A percentile compares a stretch with the other conserved stretches of the same genome.
Conservation (phyloP, 2,888 invertebrate genomes). For the Drosophila meridionalis region DNA sequence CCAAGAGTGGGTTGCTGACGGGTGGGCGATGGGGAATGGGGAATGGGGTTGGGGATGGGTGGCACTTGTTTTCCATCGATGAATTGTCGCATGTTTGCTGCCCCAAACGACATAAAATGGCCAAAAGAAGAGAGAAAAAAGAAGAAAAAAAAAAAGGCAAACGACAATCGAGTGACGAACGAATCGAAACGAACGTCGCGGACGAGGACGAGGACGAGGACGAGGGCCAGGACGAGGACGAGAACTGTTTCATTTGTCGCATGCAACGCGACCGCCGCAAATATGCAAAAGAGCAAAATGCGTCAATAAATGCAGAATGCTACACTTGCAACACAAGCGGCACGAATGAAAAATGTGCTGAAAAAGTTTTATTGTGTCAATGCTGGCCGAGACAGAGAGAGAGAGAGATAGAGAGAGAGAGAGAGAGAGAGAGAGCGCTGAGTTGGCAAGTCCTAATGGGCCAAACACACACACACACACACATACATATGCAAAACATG, state of each 20-base stretch:
- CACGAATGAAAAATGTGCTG: constrained; percentile 58
- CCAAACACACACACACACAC: constrained; percentile 22
- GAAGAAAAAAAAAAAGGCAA: constrained; percentile 23
- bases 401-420: neutral
- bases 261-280: constrained; percentile 58
- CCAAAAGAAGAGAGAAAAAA: constrained; percentile 12
- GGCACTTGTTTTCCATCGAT: constrained; percentile 58
- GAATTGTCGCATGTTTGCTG: constrained; percentile 68
- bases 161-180: constrained; percentile 40
- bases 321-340: constrained; percentile 50
- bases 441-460: constrained; percentile 53
- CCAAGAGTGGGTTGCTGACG: neutral
- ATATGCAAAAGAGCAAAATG: constrained; percentile 76
- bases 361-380: constrained; percentile 78
- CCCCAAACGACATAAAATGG: constrained; percentile 39
- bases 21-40: neutral
- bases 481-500: constrained; percentile 53
- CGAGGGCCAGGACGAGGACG: constrained; percentile 8
- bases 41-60: neutral
- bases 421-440: constrained; percentile 1
- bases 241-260: constrained; percentile 60
- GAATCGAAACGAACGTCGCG: neutral
- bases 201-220: neutral
- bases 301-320: constrained; percentile 75
- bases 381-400: constrained; percentile 51